Base-by-base conservation (phyloP, 1,140 invertebrate species). In the Lepidostoma basale region DNA sequence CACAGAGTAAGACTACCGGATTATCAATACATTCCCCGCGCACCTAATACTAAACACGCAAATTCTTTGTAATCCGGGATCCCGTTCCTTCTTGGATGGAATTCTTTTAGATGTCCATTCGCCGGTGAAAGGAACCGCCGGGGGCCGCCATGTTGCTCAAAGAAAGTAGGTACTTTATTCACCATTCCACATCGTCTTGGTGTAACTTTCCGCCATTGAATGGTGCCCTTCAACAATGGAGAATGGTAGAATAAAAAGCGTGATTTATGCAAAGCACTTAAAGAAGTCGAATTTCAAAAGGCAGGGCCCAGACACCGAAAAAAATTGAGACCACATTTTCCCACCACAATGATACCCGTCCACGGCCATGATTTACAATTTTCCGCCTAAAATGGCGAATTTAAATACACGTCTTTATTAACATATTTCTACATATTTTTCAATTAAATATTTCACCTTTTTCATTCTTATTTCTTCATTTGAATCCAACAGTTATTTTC, bases 221-320 rank as follows among this genome's bases (percentile, higher is more conserved):
- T 60, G 58, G 36, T 2, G 40, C 5, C 18, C 58, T 14, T 54
- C 58, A n/a, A 60, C 58, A 60, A 60, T 60, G 58, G 58, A 22
- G 25, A 42, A 40, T 14, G 58, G 10, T 26, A 42, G 40, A 60
- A 60, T 40, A 60, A 60, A 60, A 54, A 44, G 40, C 36, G 58
- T 60, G 58, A 60, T 60, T 60, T 60, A 60, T 60, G 40, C 36
- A 56, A 56, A 30, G 52, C 52, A 56, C 52, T 56, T 56, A 56
- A 33, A 56, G 52, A 56, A 56, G 52, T 56, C 52, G 52, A 56
- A 56, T 33, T 56, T 56, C 52, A 33, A 56, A 36, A 56, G 52
- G 52, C 16, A 56, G n/a, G 52, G 18, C 52, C 52, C 26, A 56
- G 52, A 56, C 52, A 33, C 26, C 28, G 33, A 56, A 56, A 56